Conservation (phyloP, 2,797 vertebrate genomes). For the Girardinus metallicus region DNA sequence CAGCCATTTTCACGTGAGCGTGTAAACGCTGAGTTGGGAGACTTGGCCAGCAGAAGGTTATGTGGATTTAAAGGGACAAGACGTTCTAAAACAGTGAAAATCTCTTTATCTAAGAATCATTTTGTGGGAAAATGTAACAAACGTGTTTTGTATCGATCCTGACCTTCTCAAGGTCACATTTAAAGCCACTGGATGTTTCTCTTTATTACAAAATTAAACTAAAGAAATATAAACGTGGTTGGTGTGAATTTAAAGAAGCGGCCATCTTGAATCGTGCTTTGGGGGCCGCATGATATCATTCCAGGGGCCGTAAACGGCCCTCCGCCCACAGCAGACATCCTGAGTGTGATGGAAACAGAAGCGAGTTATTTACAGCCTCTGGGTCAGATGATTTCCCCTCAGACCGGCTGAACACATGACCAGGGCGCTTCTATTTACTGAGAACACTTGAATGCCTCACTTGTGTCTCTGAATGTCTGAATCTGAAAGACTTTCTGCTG, state of each 20-base stretch:
- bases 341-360: neutral
- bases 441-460: conserved; percentile 4
- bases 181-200: neutral
- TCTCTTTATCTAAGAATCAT: too few species aligned
- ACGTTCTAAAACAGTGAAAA: too few species aligned
- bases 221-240: neutral
- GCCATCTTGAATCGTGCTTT: neutral
- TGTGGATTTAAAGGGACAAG: too few species aligned
- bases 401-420: neutral
- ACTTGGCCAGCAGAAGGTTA: too few species aligned
- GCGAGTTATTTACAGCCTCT: neutral
- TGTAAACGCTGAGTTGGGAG: too few species aligned
- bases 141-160: too few species aligned
- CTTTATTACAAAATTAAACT: neutral
- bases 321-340: neutral
- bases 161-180: too few species aligned
- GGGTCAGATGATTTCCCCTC: neutral
- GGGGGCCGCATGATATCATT: neutral
- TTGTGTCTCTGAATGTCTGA: conserved; percentile 27
- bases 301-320: neutral
- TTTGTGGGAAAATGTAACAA: too few species aligned
- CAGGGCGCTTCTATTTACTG: conserved; percentile 3
- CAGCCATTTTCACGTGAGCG: too few species aligned
- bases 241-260: neutral
- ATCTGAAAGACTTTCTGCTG: neutral